phyloP scores from a whole-genome alignment of 2,113 vertebrate species.

The Dicentrarchus labrax region DNA sequence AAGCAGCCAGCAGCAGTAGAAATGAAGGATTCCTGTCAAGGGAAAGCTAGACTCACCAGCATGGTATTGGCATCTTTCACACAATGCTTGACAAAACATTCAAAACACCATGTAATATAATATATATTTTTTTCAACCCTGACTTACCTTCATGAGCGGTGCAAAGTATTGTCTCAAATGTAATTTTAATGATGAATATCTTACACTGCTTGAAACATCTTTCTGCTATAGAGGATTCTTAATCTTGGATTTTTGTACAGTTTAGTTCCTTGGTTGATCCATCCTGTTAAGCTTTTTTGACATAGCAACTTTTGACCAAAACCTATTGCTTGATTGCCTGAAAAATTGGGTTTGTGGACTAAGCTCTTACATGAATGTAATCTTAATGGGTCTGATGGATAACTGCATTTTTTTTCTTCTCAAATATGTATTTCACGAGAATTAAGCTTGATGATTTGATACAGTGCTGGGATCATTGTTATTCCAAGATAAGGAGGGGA shows the following conservation, averaged over 20 bases:
- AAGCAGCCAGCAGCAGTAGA: slow-evolving; percentile 7
- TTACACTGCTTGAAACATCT: background rate
- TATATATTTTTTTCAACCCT: background rate
- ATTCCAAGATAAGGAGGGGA: background rate
- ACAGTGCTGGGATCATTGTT: background rate
- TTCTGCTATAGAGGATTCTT: background rate
- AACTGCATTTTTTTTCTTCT: background rate
- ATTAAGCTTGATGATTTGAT: background rate
- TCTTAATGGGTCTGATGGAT: background rate
- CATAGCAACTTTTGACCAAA: background rate
- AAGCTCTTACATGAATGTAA: background rate
- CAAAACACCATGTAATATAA: background rate
- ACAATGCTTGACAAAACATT: background rate
- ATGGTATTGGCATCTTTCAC: slow-evolving; percentile 6
- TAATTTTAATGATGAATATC: background rate
- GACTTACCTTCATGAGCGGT: background rate
- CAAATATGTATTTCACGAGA: background rate
- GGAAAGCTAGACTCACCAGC: background rate
- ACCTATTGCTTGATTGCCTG: background rate
- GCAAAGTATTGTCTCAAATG: background rate
- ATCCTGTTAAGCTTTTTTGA: background rate
- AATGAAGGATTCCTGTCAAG: slow-evolving; percentile 30
- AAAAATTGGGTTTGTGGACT: background rate
- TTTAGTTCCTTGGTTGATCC: background rate
- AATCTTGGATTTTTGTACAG: background rate